These are phyloP conservation scores for Momotus momota DNA, from an alignment of 2,797 vertebrate species.

Conservation along the genomic window DNA sequence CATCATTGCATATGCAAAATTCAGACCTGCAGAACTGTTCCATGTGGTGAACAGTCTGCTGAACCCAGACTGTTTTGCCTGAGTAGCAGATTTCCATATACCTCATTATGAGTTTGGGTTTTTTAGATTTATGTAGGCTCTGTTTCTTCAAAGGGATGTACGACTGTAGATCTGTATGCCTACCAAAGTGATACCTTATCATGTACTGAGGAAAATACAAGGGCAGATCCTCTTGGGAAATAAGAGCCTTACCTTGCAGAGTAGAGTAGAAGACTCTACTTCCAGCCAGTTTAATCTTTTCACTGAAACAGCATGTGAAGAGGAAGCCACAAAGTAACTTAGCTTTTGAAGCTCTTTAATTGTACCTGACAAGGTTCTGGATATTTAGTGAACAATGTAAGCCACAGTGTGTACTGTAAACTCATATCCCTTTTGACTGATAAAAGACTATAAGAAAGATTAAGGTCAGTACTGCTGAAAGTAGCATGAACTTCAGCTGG, in stretches of 20 bases:
- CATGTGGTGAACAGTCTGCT: conserved; percentile 68
- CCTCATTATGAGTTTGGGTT: conserved; percentile 25
- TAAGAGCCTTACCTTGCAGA: neutral
- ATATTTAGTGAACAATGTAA: neutral
- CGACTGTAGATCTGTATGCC: neutral
- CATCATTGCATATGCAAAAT: conserved; percentile 52
- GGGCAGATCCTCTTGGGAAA: neutral
- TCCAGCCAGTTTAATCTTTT: neutral
- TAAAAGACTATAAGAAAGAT: neutral
- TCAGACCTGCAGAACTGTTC: conserved; percentile 59
- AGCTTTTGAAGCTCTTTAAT: neutral
- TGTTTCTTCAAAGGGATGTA: conserved; percentile 39
- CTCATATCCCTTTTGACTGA: neutral
- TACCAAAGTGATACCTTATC: conserved; percentile 2
- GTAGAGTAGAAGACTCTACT: neutral
- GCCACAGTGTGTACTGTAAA: neutral
- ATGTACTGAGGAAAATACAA: neutral
- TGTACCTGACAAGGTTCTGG: neutral
- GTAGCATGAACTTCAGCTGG: neutral
- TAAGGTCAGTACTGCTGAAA: neutral
- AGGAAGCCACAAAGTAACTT: neutral
- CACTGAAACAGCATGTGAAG: conserved; percentile 1
- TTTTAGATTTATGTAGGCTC: conserved; percentile 53
- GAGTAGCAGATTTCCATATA: conserved; percentile 67
- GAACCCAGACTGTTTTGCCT: conserved; percentile 70